phyloP scores from a whole-genome alignment of 2,113 vertebrate genomes.

The Phoxinus phoxinus region DNA sequence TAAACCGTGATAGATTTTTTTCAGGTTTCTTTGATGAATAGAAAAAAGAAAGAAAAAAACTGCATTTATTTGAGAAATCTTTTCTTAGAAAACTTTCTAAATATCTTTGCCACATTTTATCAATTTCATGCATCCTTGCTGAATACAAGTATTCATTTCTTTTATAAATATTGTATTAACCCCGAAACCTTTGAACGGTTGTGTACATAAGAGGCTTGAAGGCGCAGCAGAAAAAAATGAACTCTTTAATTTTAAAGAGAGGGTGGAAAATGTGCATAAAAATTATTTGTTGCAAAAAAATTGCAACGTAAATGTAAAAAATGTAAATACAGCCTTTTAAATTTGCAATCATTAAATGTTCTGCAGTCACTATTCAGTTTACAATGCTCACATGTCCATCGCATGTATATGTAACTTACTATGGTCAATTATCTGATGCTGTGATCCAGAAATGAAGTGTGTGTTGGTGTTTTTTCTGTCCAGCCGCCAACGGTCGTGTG shows the following conservation, averaged over 20 bases:
- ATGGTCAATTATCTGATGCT: not conserved
- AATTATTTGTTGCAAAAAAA: no score
- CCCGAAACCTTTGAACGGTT: not conserved
- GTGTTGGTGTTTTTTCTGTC: not conserved
- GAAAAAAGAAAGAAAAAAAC: no score
- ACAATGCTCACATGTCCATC: not conserved
- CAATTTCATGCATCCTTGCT: not conserved
- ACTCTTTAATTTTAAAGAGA: not conserved
- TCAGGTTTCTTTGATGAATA: no score
- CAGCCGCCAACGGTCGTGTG: slow-evolving; percentile 97
- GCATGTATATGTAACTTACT: not conserved
- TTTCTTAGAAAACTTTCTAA: not conserved
- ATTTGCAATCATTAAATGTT: not conserved
- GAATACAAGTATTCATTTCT: not conserved
- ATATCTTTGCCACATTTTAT: not conserved
- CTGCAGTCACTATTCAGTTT: not conserved
- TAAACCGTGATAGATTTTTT: no score
- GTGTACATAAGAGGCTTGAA: not conserved
- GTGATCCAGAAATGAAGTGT: not conserved
- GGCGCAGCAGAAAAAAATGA: not conserved
- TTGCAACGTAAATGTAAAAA: no score
- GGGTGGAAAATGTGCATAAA: not conserved
- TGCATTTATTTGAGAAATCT: not conserved
- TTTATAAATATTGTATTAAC: not conserved
- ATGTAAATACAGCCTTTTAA: no score